Base-by-base conservation (phyloP, 1,140 invertebrate species). In the Drosophila melanica region DNA sequence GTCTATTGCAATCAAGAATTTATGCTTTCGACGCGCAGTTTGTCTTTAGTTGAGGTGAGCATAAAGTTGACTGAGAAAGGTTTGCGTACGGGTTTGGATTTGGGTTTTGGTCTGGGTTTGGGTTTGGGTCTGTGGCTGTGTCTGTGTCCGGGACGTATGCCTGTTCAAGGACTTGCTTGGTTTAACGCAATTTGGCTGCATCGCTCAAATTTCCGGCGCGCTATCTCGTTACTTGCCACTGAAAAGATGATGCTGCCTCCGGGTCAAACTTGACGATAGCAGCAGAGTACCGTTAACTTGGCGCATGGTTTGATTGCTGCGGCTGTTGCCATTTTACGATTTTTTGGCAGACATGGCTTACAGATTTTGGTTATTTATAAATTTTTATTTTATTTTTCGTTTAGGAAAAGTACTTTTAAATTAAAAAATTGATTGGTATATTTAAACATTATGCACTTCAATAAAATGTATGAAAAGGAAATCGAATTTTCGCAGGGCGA, bases 1-100 rank as follows among this genome's bases (percentile, higher is more conserved):
- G 68, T 79, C 78, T 86, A 81, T 81, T 87, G 82, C 82, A 87
- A 87, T 89, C 82, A 89, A 87, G 79, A 87, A 87, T 87, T 87
- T 87, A 87, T 87, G 84, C 74, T 89, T 82, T 89, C 76, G 69
- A 39, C 69, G 62, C 72, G 54, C 72, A 79, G 79, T 87, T 71
- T 86, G 75, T 70, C 82, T 79, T 79, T 37, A 27, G 57, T 55
- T 67, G 60, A 55, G 55, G 55, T 67, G 30, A 47, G 59, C 37
- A 16, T 51, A 33, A 44, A 59, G 65, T 67, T 53, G 41, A 41
- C 45, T 33, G 23, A 11, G 18, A 20, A 10, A 37, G 18, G 10
- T 35, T 35, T 35, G 33, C 9, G 37, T 35, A 60, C 4, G 48
- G 27, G 60, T 23, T 47, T 44, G 35, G 35, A 16, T 27, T 27